Percentiles rank a stretch among this genome's conserved stretches.
These are phyloP conservation scores for Tenthredo mesomela DNA, from an alignment of 2,888 invertebrate species.

Conservation along the genomic window DNA sequence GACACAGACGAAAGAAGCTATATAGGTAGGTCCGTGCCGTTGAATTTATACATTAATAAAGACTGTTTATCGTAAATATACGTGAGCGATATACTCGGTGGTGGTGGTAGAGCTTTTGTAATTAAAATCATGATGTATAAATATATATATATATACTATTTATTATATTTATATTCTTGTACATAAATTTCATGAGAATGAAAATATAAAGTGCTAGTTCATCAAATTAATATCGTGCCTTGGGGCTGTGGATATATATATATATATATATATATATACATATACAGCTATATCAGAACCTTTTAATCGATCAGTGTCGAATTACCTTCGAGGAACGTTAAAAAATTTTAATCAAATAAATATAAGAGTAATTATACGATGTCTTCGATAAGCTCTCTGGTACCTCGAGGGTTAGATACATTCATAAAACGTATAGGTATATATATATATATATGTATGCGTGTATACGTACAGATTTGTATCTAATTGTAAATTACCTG, in stretches of 20 bases:
- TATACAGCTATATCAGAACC: not conserved
- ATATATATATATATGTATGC: not conserved
- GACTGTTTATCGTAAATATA: slow-evolving; percentile 1
- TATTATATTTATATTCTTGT: not conserved
- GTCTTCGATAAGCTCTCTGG: not conserved
- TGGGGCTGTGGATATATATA: not conserved
- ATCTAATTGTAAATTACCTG: not conserved
- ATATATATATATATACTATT: not conserved
- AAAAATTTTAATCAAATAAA: slow-evolving; percentile 37
- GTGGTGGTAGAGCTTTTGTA: not conserved
- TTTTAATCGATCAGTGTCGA: slow-evolving; percentile 27
- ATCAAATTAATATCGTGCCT: slow-evolving; percentile 27
- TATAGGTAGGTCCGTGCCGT: not conserved
- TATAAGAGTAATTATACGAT: not conserved
- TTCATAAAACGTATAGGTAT: not conserved
- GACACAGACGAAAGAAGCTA: not conserved
- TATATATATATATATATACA: not conserved
- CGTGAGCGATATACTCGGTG: not conserved
- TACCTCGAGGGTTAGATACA: not conserved
- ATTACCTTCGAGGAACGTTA: not conserved
- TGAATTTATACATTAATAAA: slow-evolving; percentile 8
- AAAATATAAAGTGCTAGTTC: slow-evolving; percentile 21
- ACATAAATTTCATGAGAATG: not conserved
- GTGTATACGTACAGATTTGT: not conserved
- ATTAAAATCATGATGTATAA: slow-evolving; percentile 22